Evolutionary conservation across 2,113 vertebrate species (phyloP), one percentile per base, ranked within the genome.

Genomic region (Ceyx melanurus): DNA sequence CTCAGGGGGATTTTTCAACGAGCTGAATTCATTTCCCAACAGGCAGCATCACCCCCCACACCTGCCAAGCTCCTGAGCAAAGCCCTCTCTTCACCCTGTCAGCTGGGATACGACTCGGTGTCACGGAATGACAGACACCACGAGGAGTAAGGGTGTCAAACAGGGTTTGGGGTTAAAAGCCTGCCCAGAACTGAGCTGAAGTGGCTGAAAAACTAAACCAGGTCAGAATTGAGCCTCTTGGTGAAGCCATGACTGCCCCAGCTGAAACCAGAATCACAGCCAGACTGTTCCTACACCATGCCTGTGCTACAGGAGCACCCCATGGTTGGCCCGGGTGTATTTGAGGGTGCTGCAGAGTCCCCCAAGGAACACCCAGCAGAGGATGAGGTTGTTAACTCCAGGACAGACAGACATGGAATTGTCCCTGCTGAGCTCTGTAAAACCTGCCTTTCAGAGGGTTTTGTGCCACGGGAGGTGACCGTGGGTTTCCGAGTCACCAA

Each of bases 321-420:
- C 0, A 1, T 1, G 0, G 15, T 0, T 15, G 12, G 22, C 18
- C 70, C 2, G 2, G 21, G 28, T 73, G 40, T 25, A 4, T 26
- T 0, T 53, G 74, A 25, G 46, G 48, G 6, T 21, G 22, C 9
- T 74, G 72, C 62, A 57, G 29, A 28, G 31, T 22, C 45, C 19
- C 19, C 37, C 28, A 8, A 21, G 45, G 45, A 87, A 21, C 37
- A 42, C 21, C 33, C 15, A 29, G 2, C 7, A 1, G 1, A 42
- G 57, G 81, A 60, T 14, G 7, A 0, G 31, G 66, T 43, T 42
- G 28, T 56, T 20, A 50, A 33, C 48, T 50, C 31, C 35, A 16
- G 0, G 2, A 51, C 40, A 76, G 40, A 19, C 23, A 16, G 31
- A 26, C 1, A 0, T 3, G 21, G 13, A 3, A 9, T 51, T 66